Percentiles rank a stretch among this genome's conserved stretches.
phyloP scores from a whole-genome alignment of 1,140 invertebrate genomes.

The Prorops nasuta region DNA sequence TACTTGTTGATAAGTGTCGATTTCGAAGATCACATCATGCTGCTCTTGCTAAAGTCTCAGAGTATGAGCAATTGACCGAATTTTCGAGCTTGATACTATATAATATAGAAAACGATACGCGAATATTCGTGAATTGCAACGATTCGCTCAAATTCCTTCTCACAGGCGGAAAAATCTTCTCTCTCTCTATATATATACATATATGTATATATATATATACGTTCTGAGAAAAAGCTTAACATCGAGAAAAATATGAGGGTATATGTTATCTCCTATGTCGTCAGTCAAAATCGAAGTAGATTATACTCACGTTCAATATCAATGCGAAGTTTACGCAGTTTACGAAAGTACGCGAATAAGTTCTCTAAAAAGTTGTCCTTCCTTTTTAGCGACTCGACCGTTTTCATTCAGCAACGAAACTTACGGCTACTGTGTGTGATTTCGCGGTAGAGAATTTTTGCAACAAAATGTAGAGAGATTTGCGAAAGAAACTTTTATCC shows the following conservation, averaged over 20 bases:
- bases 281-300: conserved; percentile 51
- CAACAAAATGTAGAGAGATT: too few species aligned
- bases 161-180: not conserved
- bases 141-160: not conserved
- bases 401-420: too few species aligned
- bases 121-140: conserved; percentile 5
- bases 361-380: conserved; percentile 37
- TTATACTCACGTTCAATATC: conserved; percentile 37
- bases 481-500: too few species aligned
- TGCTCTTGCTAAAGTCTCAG: too few species aligned
- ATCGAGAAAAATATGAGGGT: conserved; percentile 53
- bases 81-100: not conserved
- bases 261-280: conserved; percentile 41
- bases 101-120: not conserved
- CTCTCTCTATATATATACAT: conserved; percentile 5
- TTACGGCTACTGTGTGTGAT: too few species aligned
- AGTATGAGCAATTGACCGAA: not conserved
- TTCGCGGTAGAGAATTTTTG: too few species aligned
- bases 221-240: conserved; percentile 51
- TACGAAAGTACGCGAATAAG: conserved; percentile 36
- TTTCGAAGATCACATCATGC: not conserved
- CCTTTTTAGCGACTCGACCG: conserved; percentile 24
- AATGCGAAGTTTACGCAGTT: conserved; percentile 25
- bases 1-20: not conserved
- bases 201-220: conserved; percentile 26